Evolutionary conservation across 2,113 vertebrate genomes (phyloP).

Genomic region (Cynoglossus semilaevis): DNA sequence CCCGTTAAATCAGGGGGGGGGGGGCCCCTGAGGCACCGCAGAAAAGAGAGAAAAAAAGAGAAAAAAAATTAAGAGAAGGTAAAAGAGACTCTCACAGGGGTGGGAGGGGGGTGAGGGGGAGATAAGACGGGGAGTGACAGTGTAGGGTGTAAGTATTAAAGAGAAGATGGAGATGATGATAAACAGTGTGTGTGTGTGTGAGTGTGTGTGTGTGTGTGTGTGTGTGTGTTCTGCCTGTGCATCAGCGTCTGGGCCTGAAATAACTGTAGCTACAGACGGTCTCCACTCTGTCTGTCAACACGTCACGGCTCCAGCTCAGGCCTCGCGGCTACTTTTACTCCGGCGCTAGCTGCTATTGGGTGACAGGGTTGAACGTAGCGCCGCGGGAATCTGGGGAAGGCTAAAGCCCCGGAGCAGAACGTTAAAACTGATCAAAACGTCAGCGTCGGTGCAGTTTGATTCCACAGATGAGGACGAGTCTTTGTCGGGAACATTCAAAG

Average conservation of each 20-base stretch:
- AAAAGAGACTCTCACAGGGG: constrained; percentile 28
- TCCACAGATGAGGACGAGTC: constrained; percentile 13
- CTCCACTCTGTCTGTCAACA: constrained; percentile 63
- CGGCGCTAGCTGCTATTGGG: constrained; percentile 60
- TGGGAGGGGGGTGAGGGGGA: constrained; percentile 17
- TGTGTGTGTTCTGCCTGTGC: constrained; percentile 22
- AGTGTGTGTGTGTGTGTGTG: constrained; percentile 26
- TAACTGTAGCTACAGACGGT: constrained; percentile 53
- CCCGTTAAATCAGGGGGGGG: no score
- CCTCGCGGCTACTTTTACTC: constrained; percentile 70
- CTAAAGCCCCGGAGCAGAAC: no score
- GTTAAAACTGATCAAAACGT: no score
- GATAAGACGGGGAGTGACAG: constrained; percentile 26
- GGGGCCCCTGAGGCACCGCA: no score
- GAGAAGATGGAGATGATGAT: constrained; percentile 58
- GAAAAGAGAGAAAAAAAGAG: no score
- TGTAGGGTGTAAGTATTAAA: constrained; percentile 38
- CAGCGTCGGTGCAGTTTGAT: constrained; percentile 7
- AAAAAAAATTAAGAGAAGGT: no score
- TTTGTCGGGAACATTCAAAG: constrained; percentile 49
- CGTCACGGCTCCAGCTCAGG: constrained; percentile 42
- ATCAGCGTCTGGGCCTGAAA: constrained; percentile 40
- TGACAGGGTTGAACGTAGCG: constrained; percentile 71
- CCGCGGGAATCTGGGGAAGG: constrained; percentile 56
- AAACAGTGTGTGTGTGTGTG: constrained; percentile 30